Conservation (phyloP, 2,113 vertebrate genomes). For the Ageneiosus marmoratus region DNA sequence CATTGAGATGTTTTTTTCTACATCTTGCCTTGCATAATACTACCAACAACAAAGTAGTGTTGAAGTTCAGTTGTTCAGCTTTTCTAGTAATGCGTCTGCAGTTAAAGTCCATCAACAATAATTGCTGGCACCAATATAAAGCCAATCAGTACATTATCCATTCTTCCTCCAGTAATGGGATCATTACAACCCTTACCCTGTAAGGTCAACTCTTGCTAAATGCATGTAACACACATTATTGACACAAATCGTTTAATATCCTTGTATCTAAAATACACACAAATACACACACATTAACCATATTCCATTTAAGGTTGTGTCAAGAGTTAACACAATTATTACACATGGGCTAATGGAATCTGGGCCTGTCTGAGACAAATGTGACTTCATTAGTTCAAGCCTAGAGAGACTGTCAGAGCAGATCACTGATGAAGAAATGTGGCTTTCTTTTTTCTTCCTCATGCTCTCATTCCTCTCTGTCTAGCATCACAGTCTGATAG, state of each 20-base stretch:
- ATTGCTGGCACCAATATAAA: neutral
- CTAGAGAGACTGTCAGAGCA: slow-evolving; percentile 48
- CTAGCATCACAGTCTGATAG: slow-evolving; percentile 29
- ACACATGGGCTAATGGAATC: slow-evolving; percentile 66
- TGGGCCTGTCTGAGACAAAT: slow-evolving; percentile 70
- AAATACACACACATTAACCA: slow-evolving; percentile 39
- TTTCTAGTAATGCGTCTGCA: neutral
- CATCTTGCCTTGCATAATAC: no score
- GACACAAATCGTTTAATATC: slow-evolving; percentile 6
- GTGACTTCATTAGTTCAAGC: slow-evolving; percentile 68
- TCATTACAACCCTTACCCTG: neutral
- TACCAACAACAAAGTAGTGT: no score
- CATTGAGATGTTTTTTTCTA: no score
- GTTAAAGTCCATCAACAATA: neutral
- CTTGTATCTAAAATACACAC: slow-evolving; percentile 15
- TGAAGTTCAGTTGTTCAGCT: no score
- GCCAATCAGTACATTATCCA: neutral
- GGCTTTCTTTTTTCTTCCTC: slow-evolving; percentile 24
- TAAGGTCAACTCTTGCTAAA: slow-evolving; percentile 8
- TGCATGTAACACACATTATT: slow-evolving; percentile 4
- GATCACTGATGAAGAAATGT: slow-evolving; percentile 54
- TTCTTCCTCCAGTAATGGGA: neutral
- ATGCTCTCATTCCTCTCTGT: slow-evolving; percentile 1
- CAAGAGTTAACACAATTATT: slow-evolving; percentile 58
- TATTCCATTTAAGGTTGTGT: slow-evolving; percentile 55